These are phyloP conservation scores for Papilio helenus DNA, from an alignment of 1,140 invertebrate genomes.

Conservation along the genomic window DNA sequence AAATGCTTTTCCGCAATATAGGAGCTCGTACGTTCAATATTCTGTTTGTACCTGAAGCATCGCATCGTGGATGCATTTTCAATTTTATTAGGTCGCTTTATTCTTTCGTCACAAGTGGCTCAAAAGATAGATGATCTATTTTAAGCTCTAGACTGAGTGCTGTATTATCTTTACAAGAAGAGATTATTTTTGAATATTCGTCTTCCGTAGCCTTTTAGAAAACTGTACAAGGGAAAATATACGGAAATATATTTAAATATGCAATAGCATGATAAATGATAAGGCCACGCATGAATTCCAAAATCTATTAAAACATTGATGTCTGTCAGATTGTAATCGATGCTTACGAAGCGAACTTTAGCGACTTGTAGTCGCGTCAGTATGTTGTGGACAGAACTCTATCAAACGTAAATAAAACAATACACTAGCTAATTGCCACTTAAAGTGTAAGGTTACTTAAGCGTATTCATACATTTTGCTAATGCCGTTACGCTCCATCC, in stretches of 20 bases:
- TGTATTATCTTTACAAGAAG: neutral
- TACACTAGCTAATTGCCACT: neutral
- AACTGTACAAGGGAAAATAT: too few species aligned
- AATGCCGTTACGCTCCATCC: neutral
- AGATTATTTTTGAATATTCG: too few species aligned
- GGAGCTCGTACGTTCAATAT: neutral
- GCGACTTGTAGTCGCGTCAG: too few species aligned
- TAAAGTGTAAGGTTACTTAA: neutral
- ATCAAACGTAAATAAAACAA: neutral
- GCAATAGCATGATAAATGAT: too few species aligned
- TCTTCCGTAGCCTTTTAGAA: too few species aligned
- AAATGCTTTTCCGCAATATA: neutral
- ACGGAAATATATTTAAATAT: too few species aligned
- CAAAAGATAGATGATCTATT: neutral
- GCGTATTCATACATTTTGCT: neutral
- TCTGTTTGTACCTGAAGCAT: neutral
- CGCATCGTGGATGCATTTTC: neutral
- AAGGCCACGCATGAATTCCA: too few species aligned
- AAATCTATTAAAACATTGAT: too few species aligned
- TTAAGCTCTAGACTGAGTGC: neutral
- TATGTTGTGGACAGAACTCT: neutral
- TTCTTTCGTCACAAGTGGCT: neutral
- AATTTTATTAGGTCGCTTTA: neutral
- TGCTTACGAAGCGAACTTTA: too few species aligned
- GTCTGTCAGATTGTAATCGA: too few species aligned